phyloP scores from a whole-genome alignment of 2,797 vertebrate genomes.

The Poecilia velifera region DNA sequence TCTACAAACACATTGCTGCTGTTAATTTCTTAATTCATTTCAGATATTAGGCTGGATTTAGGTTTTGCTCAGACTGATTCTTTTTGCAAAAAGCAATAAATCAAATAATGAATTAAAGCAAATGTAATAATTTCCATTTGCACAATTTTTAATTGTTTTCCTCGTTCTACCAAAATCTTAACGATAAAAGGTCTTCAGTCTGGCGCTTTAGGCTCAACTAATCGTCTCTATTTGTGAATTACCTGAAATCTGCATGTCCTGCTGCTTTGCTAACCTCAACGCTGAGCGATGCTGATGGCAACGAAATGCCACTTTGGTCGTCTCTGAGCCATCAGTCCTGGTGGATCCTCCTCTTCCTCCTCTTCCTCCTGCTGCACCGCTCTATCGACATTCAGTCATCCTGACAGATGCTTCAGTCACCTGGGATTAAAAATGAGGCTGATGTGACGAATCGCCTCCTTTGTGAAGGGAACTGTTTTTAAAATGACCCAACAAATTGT shows the following conservation, averaged over 20 bases:
- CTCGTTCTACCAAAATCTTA: too few relatives aligned
- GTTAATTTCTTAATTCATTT: not conserved
- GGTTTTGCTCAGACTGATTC: not conserved
- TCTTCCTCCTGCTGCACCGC: constrained; percentile 28
- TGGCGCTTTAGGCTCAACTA: constrained; percentile 34
- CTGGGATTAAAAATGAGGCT: constrained; percentile 72
- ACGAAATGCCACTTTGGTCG: constrained; percentile 50
- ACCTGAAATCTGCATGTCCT: constrained; percentile 21
- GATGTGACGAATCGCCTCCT: constrained; percentile 60
- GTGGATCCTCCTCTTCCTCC: constrained; percentile 47
- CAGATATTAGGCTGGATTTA: not conserved
- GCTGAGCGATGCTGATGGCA: constrained; percentile 61
- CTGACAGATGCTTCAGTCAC: constrained; percentile 75
- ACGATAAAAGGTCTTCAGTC: constrained; percentile 33
- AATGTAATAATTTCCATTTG: too few relatives aligned
- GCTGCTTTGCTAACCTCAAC: constrained; percentile 22
- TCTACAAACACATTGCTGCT: not conserved
- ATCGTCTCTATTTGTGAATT: constrained; percentile 19
- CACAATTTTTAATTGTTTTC: too few relatives aligned
- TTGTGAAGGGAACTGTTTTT: constrained; percentile 66
- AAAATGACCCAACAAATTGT: constrained; percentile 63
- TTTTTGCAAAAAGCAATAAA: not conserved
- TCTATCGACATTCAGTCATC: constrained; percentile 68
- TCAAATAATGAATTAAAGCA: too few relatives aligned
- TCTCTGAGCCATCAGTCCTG: constrained; percentile 63